These are phyloP conservation scores for Muraenolepis orangiensis DNA, from an alignment of 2,797 vertebrate genomes.

Conservation along the genomic window DNA sequence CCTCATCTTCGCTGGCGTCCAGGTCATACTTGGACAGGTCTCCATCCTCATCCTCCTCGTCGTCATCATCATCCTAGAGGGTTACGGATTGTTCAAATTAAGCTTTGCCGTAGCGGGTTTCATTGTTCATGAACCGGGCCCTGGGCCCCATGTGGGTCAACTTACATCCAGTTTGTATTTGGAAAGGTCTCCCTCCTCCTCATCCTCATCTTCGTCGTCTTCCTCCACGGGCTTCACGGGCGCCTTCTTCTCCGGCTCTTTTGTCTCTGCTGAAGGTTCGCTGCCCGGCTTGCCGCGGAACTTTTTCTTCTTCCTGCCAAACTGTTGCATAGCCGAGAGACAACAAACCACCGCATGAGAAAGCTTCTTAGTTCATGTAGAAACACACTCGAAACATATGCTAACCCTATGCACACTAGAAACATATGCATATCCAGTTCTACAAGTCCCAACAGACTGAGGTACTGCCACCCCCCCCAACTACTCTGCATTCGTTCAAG, in stretches of 20 bases:
- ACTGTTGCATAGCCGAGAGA: conserved; percentile 64
- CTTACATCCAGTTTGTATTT: conserved; percentile 97
- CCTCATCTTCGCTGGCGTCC: conserved; percentile 85
- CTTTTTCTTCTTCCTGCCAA: conserved; percentile 99
- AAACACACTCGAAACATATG: background rate
- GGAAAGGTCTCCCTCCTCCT: conserved; percentile 92
- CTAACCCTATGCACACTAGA: background rate
- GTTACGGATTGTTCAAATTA: background rate
- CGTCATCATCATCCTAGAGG: conserved; percentile 75
- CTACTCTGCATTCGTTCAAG: background rate
- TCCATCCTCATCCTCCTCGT: conserved; percentile 75
- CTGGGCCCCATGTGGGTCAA: background rate
- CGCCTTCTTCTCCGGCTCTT: conserved; percentile 87
- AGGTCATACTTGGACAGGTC: conserved; percentile 98
- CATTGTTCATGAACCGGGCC: background rate
- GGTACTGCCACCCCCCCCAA: no score
- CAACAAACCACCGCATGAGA: background rate
- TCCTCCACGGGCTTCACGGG: conserved; percentile 78
- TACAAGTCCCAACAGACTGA: no score
- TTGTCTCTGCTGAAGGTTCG: conserved; percentile 76
- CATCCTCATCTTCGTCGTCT: conserved; percentile 88
- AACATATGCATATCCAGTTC: no score
- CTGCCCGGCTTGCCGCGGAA: conserved; percentile 84
- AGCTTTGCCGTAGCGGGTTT: background rate
- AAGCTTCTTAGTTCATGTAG: background rate